Base-by-base conservation (phyloP, 2,113 vertebrate genomes). In the Varanus komodoensis region DNA sequence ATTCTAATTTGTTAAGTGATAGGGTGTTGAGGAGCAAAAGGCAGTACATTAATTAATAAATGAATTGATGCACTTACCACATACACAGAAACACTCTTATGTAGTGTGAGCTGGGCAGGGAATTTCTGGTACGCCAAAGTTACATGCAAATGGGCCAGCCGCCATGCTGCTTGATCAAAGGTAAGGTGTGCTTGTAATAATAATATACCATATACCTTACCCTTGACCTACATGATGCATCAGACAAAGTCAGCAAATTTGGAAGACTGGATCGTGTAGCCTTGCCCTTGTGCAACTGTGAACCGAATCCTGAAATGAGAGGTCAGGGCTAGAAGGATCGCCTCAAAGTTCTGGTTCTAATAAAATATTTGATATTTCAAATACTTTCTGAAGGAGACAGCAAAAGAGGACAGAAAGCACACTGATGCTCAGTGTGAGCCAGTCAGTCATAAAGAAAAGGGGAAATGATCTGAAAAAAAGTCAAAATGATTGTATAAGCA, bases 391-490 rank as follows among this genome's bases (percentile, higher is more conserved):
- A 7, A 32, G 78, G 29, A 89, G 64, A 38, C 17, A 90, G 86
- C 91, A 91, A 94, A 88, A n/a, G 25, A 50, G 88, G 68, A 71
- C 7, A 50, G 57, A 79, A 50, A 32, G 38, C 81, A 73, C 93
- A 81, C 3, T 91, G 27, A 91, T 95, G 27, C 91, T 95, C 82
- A 88, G n/a, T 19, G 61, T 94, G 69, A 93, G 71, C 54, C 84
- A 95, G 75, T n/a, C 38, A 81, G 48, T 48, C 89, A 93, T 82
- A 86, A 95, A 69, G n/a, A 79, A 44, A 71, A 34, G 38, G 48
- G 82, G 1, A 93, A 94, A 93, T 92, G 67, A 93, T 90, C 4
- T 89, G 88, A 87, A 94, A 95, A 94, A 71, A 92, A 88, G 92
- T 82, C 93, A 52, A 94, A 94, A 50, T 44, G 34, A 93, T 94